These are phyloP conservation scores for Abscondita cerata DNA, from an alignment of 2,888 invertebrate genomes.

Conservation along the genomic window DNA sequence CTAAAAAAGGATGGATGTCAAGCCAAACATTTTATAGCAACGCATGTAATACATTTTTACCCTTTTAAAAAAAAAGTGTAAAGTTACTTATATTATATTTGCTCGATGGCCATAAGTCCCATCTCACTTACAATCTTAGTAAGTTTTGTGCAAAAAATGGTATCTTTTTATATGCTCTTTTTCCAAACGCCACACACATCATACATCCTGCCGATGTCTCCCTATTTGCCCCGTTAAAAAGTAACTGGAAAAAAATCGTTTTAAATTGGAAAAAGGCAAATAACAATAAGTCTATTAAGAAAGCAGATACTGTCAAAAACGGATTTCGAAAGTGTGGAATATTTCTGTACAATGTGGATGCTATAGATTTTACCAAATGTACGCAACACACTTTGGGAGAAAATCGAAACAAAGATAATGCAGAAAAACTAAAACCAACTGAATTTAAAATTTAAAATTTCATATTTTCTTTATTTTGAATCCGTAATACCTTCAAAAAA, in stretches of 20 bases:
- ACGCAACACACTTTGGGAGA: conserved; percentile 24
- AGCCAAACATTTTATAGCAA: too few species aligned
- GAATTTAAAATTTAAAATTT: conserved; percentile 26
- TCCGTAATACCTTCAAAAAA: conserved; percentile 20
- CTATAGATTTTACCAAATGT: conserved; percentile 33
- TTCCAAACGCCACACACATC: conserved; percentile 29
- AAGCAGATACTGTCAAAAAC: conserved; percentile 19
- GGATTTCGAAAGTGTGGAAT: conserved; percentile 34
- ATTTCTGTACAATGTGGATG: conserved; percentile 33
- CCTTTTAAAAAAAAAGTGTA: too few species aligned
- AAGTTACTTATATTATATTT: too few species aligned
- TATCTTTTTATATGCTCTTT: too few species aligned
- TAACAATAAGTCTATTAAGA: conserved; percentile 6
- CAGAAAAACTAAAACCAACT: conserved; percentile 30
- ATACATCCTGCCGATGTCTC: conserved; percentile 26
- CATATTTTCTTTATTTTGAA: conserved; percentile 36
- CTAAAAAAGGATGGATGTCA: too few species aligned
- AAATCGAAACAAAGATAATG: conserved; percentile 8
- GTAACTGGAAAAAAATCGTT: conserved; percentile 22
- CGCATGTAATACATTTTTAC: too few species aligned
- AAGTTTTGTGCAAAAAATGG: too few species aligned
- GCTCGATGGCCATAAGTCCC: too few species aligned
- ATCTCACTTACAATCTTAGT: too few species aligned
- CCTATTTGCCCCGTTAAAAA: conserved; percentile 27
- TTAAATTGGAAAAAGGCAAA: conserved; percentile 19